A percentile compares a stretch with the other conserved stretches of the same genome.
Evolutionary conservation across 2,113 vertebrate species (phyloP).

Genomic region (Ammodytes marinus): DNA sequence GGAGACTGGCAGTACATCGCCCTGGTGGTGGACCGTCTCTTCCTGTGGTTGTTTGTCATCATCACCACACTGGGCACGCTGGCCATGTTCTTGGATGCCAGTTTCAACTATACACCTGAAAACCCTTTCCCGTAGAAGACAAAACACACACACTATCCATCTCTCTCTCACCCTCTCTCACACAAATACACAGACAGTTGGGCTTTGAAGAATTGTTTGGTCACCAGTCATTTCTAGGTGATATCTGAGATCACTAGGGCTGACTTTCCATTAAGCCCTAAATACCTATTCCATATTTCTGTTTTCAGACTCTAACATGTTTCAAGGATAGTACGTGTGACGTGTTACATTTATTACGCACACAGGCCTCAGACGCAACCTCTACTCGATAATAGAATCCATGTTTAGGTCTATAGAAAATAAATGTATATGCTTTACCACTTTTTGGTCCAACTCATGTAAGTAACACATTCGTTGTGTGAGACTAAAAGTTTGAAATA

Average conservation of each 20-base stretch:
- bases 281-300: constrained; percentile 35
- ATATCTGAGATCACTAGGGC: constrained; percentile 9
- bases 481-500: constrained; percentile 49
- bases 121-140: constrained; percentile 88
- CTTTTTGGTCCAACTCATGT: constrained; percentile 17
- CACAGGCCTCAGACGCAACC: not conserved
- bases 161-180: too few relatives aligned
- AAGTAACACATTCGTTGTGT: constrained; percentile 9
- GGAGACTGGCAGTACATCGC: constrained; percentile 94
- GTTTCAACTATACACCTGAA: constrained; percentile 89
- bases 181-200: not conserved
- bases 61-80: constrained; percentile 92
- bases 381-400: not conserved
- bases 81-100: constrained; percentile 92
- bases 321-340: not conserved
- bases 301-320: constrained; percentile 17
- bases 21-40: constrained; percentile 92
- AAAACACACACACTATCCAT: constrained; percentile 11
- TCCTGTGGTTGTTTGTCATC: constrained; percentile 91
- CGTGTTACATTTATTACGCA: not conserved
- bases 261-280: constrained; percentile 39
- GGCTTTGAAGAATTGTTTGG: not conserved
- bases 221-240: constrained; percentile 18
- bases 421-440: constrained; percentile 1
- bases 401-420: not conserved